These are phyloP conservation scores for Archivesica marissinica DNA, from an alignment of 1,140 invertebrate genomes.

Conservation along the genomic window DNA sequence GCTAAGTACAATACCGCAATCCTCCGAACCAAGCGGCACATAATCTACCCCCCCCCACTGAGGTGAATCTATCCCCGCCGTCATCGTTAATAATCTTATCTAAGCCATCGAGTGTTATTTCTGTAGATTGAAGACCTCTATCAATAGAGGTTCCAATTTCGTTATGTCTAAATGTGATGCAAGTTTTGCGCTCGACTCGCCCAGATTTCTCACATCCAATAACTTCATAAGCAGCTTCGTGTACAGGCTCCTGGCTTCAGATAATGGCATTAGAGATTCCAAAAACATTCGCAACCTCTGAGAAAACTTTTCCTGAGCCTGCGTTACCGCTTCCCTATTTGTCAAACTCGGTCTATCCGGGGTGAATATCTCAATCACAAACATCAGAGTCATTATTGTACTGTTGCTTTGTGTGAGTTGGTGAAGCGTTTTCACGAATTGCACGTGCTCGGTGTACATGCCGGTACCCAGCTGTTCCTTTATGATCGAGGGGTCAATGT, in stretches of 20 bases:
- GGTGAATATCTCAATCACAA: constrained; percentile 94
- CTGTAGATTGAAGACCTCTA: constrained; percentile 79
- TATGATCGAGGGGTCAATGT: constrained; percentile 92
- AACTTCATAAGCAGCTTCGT: constrained; percentile 94
- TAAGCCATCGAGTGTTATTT: no score
- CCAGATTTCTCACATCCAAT: constrained; percentile 86
- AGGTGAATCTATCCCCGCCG: no score
- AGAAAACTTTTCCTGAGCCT: constrained; percentile 96
- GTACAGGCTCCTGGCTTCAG: constrained; percentile 92
- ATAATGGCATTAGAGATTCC: constrained; percentile 89
- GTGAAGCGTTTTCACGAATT: constrained; percentile 75
- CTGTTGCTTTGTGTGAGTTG: constrained; percentile 89
- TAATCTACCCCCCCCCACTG: no score
- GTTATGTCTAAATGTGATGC: constrained; percentile 76
- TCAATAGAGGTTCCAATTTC: constrained; percentile 76
- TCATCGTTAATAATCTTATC: no score
- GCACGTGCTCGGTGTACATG: constrained; percentile 77
- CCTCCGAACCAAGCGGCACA: no score
- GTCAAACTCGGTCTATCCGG: constrained; percentile 91
- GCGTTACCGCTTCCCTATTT: constrained; percentile 92
- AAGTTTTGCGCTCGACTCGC: constrained; percentile 76
- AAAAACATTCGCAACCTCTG: constrained; percentile 93
- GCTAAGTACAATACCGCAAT: no score
- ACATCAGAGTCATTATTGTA: constrained; percentile 94
- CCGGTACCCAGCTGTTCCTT: constrained; percentile 85